Evolutionary conservation across 2,888 invertebrate genomes (phyloP).

Genomic region (Gnatocerus cornutus): DNA sequence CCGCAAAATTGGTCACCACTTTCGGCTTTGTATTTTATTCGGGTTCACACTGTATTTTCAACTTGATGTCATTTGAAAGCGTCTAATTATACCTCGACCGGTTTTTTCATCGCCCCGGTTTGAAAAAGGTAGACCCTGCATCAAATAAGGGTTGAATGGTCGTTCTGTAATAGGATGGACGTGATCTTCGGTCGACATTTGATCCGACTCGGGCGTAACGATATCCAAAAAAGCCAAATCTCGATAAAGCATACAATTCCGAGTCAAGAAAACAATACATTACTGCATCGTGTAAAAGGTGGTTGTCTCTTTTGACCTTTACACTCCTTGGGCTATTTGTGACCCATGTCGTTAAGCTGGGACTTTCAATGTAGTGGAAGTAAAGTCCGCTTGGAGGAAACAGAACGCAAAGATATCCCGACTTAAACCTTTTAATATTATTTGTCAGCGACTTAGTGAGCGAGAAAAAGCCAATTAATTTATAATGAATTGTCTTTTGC

Average conservation of each 20-base stretch:
- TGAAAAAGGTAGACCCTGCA: slow-evolving; percentile 6
- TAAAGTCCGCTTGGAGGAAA: slow-evolving; percentile 31
- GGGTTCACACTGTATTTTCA: too few relatives aligned
- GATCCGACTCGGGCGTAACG: slow-evolving; percentile 25
- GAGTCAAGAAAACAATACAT: slow-evolving; percentile 36
- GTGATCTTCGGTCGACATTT: slow-evolving; percentile 30
- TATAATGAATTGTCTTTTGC: slow-evolving; percentile 38
- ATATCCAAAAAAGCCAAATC: slow-evolving; percentile 44
- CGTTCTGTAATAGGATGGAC: slow-evolving; percentile 34
- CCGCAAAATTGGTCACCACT: too few relatives aligned
- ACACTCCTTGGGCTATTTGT: slow-evolving; percentile 44
- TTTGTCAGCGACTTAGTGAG: slow-evolving; percentile 43
- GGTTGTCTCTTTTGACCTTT: slow-evolving; percentile 52
- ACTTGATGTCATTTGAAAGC: not conserved
- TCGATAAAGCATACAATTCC: slow-evolving; percentile 36
- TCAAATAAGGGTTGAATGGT: slow-evolving; percentile 15
- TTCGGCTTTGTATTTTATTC: too few relatives aligned
- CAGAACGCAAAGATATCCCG: slow-evolving; percentile 38
- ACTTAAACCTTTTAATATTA: slow-evolving; percentile 40
- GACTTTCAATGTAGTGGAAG: slow-evolving; percentile 42
- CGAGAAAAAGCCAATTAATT: slow-evolving; percentile 45
- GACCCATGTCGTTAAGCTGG: slow-evolving; percentile 44
- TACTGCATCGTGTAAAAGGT: slow-evolving; percentile 16
- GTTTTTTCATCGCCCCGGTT: slow-evolving; percentile 1
- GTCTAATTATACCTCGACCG: not conserved